phyloP scores from a whole-genome alignment of 2,797 vertebrate genomes.

The Rousettus madagascariensis region DNA sequence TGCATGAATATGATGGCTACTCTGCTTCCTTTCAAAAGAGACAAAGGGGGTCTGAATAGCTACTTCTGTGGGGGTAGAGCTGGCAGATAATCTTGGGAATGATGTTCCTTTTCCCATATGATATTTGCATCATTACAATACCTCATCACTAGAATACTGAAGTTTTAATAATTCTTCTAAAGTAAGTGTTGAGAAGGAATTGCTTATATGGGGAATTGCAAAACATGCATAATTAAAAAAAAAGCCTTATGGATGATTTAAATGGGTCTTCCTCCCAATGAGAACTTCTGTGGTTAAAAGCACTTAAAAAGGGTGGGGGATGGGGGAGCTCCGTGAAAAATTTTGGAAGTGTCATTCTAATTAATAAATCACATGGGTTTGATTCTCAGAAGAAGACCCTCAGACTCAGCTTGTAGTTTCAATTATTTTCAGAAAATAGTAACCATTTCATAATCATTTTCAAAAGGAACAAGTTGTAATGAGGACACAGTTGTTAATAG shows the following conservation, averaged over 20 bases:
- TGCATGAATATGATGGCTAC: background rate
- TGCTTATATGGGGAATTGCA: background rate
- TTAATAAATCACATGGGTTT: background rate
- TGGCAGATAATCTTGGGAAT: background rate
- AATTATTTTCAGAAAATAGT: constrained; percentile 20
- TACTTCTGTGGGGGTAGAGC: background rate
- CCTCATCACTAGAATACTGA: background rate
- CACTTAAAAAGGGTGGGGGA: background rate
- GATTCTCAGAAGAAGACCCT: background rate
- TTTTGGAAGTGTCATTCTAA: background rate
- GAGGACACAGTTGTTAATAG: background rate
- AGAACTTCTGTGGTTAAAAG: background rate
- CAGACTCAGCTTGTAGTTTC: background rate
- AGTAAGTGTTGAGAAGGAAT: background rate
- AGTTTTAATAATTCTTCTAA: constrained; percentile 3
- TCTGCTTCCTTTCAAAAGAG: background rate
- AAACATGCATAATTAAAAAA: background rate
- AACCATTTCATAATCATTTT: constrained; percentile 44
- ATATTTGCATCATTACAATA: background rate
- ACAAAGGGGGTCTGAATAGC: background rate
- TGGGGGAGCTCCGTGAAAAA: background rate
- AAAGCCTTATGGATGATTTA: background rate
- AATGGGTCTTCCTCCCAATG: background rate
- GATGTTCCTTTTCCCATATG: background rate
- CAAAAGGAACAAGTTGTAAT: background rate